Conservation (phyloP, 2,888 invertebrate genomes). For the Galerucella nymphaeae region DNA sequence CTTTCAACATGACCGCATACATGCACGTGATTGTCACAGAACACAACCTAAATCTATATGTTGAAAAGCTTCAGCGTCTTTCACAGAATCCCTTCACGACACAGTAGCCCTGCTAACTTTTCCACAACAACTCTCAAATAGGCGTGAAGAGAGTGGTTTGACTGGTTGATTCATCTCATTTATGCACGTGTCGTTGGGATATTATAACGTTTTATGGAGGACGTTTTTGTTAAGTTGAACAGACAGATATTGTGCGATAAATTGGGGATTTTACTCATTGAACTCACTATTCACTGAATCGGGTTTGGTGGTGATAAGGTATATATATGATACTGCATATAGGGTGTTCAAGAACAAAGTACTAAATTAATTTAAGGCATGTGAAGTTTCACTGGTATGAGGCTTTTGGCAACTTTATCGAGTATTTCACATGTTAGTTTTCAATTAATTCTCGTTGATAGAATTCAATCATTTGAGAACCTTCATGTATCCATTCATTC, state of each 20-base stretch:
- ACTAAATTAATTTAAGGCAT: too few relatives aligned
- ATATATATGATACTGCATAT: slow-evolving; percentile 1
- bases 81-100: slow-evolving; percentile 55
- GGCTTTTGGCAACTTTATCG: too few relatives aligned
- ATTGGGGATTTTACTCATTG: slow-evolving; percentile 51
- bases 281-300: slow-evolving; percentile 30
- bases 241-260: slow-evolving; percentile 54
- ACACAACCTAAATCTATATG: slow-evolving; percentile 58
- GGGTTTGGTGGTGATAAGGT: slow-evolving; percentile 23
- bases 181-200: slow-evolving; percentile 53
- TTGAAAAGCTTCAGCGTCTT: slow-evolving; percentile 55
- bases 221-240: slow-evolving; percentile 54
- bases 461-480: too few relatives aligned
- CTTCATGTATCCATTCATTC: too few relatives aligned
- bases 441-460: too few relatives aligned
- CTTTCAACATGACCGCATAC: slow-evolving; percentile 34
- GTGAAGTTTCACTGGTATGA: too few relatives aligned
- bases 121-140: slow-evolving; percentile 28
- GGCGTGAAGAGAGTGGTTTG: slow-evolving; percentile 35
- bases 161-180: slow-evolving; percentile 38
- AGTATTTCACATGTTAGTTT: too few relatives aligned
- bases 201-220: slow-evolving; percentile 58
- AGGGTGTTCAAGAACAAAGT: not conserved
- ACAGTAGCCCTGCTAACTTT: slow-evolving; percentile 48
- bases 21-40: slow-evolving; percentile 50